A percentile compares a stretch with the other conserved stretches of the same genome.
These are phyloP conservation scores for Hippopotamyrus pictus DNA, from an alignment of 2,797 vertebrate genomes.

Conservation along the genomic window DNA sequence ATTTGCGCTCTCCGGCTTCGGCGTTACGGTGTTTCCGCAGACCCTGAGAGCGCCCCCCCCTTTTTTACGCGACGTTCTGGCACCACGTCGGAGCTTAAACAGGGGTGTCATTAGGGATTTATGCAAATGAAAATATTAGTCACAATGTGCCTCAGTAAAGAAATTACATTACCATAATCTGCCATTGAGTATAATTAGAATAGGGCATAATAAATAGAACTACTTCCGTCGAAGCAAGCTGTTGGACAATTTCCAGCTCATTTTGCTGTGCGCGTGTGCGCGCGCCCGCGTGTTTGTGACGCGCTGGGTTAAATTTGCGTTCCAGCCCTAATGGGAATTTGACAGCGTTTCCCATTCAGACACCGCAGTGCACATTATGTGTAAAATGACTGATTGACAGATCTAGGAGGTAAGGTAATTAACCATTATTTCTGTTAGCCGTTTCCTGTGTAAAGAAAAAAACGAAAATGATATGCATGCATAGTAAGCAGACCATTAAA, in stretches of 20 bases:
- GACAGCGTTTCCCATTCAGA: neutral
- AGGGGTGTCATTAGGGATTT: constrained; percentile 4
- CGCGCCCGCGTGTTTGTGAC: neutral
- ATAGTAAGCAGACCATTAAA: neutral
- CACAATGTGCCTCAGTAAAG: constrained; percentile 35
- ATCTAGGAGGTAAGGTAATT: neutral
- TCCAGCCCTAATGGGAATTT: neutral
- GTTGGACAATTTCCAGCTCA: neutral
- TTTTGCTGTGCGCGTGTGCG: neutral
- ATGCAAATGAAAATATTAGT: constrained; percentile 34
- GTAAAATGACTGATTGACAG: constrained; percentile 2
- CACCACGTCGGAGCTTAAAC: constrained; percentile 2
- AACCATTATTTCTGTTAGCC: neutral
- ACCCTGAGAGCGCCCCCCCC: neutral
- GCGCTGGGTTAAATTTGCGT: neutral
- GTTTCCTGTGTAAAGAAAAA: neutral
- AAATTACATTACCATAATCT: constrained; percentile 60
- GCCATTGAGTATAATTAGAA: constrained; percentile 44
- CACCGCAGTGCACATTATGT: neutral
- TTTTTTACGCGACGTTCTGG: neutral
- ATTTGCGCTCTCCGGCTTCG: neutral
- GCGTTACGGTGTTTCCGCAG: neutral
- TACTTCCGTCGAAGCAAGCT: neutral
- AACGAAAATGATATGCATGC: neutral
- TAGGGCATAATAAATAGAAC: constrained; percentile 13